These are phyloP conservation scores for Sebastes ruberrimus DNA, from an alignment of 2,797 vertebrate genomes.

Conservation along the genomic window DNA sequence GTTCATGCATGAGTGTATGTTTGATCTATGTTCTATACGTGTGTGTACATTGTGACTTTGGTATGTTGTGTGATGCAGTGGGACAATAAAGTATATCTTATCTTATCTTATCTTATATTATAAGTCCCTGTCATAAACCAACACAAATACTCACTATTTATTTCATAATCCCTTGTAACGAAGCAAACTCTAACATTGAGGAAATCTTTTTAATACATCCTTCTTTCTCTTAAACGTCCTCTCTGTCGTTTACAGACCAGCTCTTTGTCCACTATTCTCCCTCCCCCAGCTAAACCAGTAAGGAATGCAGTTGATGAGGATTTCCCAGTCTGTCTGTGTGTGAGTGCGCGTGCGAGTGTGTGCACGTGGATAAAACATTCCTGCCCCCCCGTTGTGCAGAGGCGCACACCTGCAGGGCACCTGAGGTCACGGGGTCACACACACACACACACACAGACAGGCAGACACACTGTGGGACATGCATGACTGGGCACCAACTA, in stretches of 20 bases:
- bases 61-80: too few relatives aligned
- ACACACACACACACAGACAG: slow-evolving; percentile 4
- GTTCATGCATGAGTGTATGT: too few relatives aligned
- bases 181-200: background rate
- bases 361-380: slow-evolving; percentile 52
- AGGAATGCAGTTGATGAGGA: slow-evolving; percentile 75
- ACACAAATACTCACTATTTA: background rate
- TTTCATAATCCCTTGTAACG: background rate
- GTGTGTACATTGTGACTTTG: too few relatives aligned
- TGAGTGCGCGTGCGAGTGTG: slow-evolving; percentile 31
- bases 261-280: slow-evolving; percentile 65
- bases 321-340: slow-evolving; percentile 55
- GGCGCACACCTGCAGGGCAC: slow-evolving; percentile 77
- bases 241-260: slow-evolving; percentile 43
- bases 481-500: slow-evolving; percentile 77
- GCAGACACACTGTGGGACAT: slow-evolving; percentile 31
- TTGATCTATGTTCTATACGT: too few relatives aligned
- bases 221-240: slow-evolving; percentile 13
- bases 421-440: slow-evolving; percentile 64
- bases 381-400: slow-evolving; percentile 50
- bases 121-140: background rate
- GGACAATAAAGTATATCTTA: too few relatives aligned
- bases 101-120: background rate
- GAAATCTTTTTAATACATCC: background rate
- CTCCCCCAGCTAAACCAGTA: slow-evolving; percentile 61